phyloP scores from a whole-genome alignment of 1,140 invertebrate genomes.

The Drosophila albomicans region DNA sequence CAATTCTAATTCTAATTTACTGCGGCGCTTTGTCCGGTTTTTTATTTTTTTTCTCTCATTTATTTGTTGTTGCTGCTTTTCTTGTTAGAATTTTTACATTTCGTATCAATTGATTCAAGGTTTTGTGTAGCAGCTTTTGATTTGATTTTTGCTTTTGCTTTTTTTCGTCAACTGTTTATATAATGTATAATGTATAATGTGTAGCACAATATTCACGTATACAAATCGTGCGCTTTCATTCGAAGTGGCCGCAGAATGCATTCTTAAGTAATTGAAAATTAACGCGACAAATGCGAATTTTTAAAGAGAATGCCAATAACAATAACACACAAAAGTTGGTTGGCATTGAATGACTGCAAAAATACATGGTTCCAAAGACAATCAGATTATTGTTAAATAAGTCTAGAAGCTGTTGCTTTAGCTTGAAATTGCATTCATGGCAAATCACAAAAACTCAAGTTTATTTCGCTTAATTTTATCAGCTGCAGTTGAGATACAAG shows the following conservation, averaged over 20 bases:
- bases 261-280: conserved; percentile 80
- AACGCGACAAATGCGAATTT: conserved; percentile 58
- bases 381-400: neutral
- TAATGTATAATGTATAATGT: conserved; percentile 30
- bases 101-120: conserved; percentile 83
- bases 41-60: neutral
- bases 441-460: neutral
- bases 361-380: neutral
- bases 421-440: neutral
- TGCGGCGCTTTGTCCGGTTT: conserved; percentile 56
- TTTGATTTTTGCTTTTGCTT: conserved; percentile 51
- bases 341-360: conserved; percentile 38
- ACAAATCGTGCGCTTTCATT: conserved; percentile 73
- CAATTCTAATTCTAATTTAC: conserved; percentile 80
- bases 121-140: conserved; percentile 73
- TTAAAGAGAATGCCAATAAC: conserved; percentile 53
- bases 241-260: conserved; percentile 75
- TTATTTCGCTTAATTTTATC: too few species aligned
- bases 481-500: too few species aligned
- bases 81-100: conserved; percentile 66
- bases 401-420: neutral
- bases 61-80: conserved; percentile 25
- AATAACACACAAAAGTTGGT: conserved; percentile 42
- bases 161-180: conserved; percentile 27
- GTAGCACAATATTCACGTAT: conserved; percentile 35